Evolutionary conservation across 2,888 invertebrate genomes (phyloP), one percentile per base, ranked within the genome.

Genomic region (Oscheius sp.): DNA sequence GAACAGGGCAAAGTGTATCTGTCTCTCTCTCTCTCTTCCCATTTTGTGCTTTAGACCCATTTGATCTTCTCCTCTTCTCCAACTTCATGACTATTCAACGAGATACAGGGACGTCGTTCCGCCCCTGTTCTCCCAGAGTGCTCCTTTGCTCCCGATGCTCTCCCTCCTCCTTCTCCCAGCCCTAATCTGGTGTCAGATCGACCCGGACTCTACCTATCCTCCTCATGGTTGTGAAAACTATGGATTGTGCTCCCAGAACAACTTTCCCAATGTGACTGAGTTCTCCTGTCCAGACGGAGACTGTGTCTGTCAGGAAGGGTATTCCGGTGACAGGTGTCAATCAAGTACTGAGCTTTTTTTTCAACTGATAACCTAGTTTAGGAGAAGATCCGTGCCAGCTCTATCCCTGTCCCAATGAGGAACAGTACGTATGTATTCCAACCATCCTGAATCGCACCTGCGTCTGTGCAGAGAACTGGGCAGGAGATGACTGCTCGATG

Each of bases 401-500:
- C 1, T 21, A 7, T 50, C 32, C 32, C 10, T 66, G 66, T 51
- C 53, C 51, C 3, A 50, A 47, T 21, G 50, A 32, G 11, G 66
- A 48, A 5, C 32, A 53, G 29, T 66, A 10, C 9, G 33, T 29
- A 9, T 53, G 51, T 9, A 13, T 50, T 33, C 29, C 42, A 4
- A 50, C 51, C 3, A 32, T 53, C n/a, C 9, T 33, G 1, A 50
- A 33, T 5, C 13, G 75, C 1, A 70, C 55, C 10, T 81, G 81
- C 62, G 73, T 73, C 32, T 81, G 81, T 51, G 73, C 73, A 21
- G 70, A 60, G 32, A 78, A 76, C 35, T 78, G 70, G 63, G 77
- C 78, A 42, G 81, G 77, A 65, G 71, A 72, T 29, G 73, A 78
- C 37, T 81, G 81, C 62, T n/a, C 21, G 9, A 72, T 53, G 29